Conservation (phyloP, 2,113 vertebrate species). For the Globicephala melas region DNA sequence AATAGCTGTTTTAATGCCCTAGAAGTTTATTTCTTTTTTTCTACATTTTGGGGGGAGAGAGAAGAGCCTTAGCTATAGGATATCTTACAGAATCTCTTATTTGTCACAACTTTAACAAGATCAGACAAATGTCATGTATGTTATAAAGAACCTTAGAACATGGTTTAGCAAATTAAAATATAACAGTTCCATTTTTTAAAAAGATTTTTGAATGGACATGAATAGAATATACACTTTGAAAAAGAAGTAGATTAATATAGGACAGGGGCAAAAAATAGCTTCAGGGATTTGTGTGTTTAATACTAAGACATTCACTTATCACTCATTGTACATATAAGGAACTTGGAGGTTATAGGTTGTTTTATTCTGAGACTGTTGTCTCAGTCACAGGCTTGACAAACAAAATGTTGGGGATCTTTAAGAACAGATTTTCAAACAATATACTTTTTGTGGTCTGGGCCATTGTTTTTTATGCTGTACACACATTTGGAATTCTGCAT, state of each 20-base stretch:
- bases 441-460: not conserved
- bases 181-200: not conserved
- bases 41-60: not conserved
- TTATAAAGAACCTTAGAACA: not conserved
- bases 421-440: not conserved
- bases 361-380: not conserved
- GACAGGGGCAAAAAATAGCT: not conserved
- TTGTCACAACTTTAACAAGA: not conserved
- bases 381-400: not conserved
- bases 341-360: not conserved
- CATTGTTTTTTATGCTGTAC: not conserved
- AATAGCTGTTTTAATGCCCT: not conserved
- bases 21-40: not conserved
- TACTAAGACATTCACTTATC: not conserved
- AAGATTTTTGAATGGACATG: not conserved
- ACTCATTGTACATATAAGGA: not conserved
- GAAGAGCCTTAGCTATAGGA: not conserved
- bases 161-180: not conserved
- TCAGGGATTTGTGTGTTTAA: not conserved
- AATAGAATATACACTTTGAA: not conserved
- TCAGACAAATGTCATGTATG: not conserved
- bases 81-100: conserved; percentile 11
- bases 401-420: not conserved
- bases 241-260: not conserved
- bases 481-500: not conserved